Evolutionary conservation across 2,888 invertebrate genomes (phyloP), one percentile per base, ranked within the genome.

Genomic region (Chaitophorus viminalis): DNA sequence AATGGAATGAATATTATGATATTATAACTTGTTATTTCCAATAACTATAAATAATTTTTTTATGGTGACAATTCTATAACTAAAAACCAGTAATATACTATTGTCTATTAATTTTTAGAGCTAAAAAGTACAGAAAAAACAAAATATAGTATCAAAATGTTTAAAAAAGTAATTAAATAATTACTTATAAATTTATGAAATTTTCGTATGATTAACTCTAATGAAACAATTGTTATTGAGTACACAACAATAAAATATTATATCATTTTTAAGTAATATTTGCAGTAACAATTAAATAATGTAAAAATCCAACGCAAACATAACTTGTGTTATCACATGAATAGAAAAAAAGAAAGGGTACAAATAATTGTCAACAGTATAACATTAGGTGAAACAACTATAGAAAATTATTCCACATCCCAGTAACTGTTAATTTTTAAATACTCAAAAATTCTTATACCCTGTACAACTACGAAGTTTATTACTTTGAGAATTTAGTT

Each of bases 371-470:
- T 76, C 5, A 84, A 29, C 21, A 82, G 11, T 54, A 14, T 75
- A 74, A 39, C 60, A 74, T 60, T 75, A 8, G 25, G n/a, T 74
- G 33, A 75, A 65, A 52, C 11, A 46, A 81, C 25, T 79, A 17
- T 79, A 81, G 17, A n/a, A 68, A 33, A 84, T 76, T 54, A 86
- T 86, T 78, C 86, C 74, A 87, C 87, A 60, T 33, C 25, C 39
- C 60, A 76, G 74, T 2, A 18, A 78, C 33, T 54, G 70, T 70
- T 52, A 72, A 54, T 60, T 29, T 65, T 87, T 74, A 36, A 52
- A 79, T 72, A 87, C 87, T 87, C 86, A 54, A 86, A 54, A 36
- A 74, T 86, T 87, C 81, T 87, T 81, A 81, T 81, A 87, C 87
- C 87, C 87, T 87, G 87, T 87, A 87, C 31, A 87, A 74, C 81